Base-by-base conservation (phyloP, 2,797 vertebrate genomes). In the Rhynchotus rufescens region DNA sequence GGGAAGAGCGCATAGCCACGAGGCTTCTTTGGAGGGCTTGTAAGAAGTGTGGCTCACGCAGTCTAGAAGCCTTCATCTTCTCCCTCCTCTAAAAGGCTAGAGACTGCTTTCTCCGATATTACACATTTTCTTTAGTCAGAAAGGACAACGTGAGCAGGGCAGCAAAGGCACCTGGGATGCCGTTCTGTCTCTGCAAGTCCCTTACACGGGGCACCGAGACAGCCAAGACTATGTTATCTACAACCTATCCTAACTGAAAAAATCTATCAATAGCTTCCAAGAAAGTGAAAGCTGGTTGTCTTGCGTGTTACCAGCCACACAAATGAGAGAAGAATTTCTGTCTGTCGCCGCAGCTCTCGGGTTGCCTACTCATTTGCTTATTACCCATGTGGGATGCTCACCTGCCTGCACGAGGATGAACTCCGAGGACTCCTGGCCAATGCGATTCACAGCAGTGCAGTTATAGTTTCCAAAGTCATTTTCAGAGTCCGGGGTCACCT, bases 381-480 rank as follows among this genome's bases (percentile, higher is more conserved):
- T 4, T 9, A 30, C 54, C 71, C 6, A 8, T 34, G 25, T 44
- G 34, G 25, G 61, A 23, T 10, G 97, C 98, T 98, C 89, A 99
- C 99, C 99, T 79, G 99, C 99, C 98, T 99, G 99, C 92, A 99
- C 99, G 62, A 99, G 98, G 93, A 99, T 98, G 97, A 99, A 99
- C 97, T 99, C 99, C 66, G 98, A 98, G 90, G 99, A 99, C 95
- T 99, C 99, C 19, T 99, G 99, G 42, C 99, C 99, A 26, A 99
- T 99, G 95, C 98, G 98, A 85, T 99, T 99, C 92, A 99, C 98
- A 4, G 99, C 99, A 0, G 99, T 98, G 96, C 99, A 99, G 98
- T 99, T 99, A 95, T 99, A 99, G 98, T 99, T 99, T 86, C 99
- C 99, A 96, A 99, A 99, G 95, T 99, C 99, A 47, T 99, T 99